A percentile compares a stretch with the other conserved stretches of the same genome.
Evolutionary conservation across 2,888 invertebrate species (phyloP).

Genomic region (Platycnemis pennipes): DNA sequence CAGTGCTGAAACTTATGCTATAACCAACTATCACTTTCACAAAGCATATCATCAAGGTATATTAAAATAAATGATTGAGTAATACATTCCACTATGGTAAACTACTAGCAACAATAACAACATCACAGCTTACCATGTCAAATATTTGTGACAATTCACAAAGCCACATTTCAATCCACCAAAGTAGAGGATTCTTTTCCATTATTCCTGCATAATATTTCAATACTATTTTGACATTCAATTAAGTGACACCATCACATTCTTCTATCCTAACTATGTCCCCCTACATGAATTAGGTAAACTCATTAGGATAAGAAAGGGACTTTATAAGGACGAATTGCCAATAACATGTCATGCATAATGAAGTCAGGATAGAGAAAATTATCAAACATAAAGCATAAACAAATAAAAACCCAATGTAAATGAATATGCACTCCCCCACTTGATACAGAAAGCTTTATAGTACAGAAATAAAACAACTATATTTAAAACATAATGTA

Average conservation of each 20-base stretch:
- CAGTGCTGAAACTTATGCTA: not conserved
- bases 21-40: not conserved
- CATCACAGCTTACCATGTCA: not conserved
- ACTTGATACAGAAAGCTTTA: not conserved
- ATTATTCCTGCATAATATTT: not conserved
- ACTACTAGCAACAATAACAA: constrained; percentile 3
- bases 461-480: not conserved
- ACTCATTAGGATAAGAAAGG: not conserved
- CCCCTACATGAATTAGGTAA: not conserved
- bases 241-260: not conserved
- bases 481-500: not conserved
- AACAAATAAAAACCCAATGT: not conserved
- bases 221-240: constrained; percentile 27
- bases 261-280: not conserved
- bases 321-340: not conserved
- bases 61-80: not conserved
- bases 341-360: not conserved
- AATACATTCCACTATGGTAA: not conserved
- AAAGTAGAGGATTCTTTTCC: not conserved
- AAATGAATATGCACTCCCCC: not conserved
- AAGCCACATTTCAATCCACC: constrained; percentile 24
- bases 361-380: not conserved
- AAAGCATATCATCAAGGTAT: not conserved
- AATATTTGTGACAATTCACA: not conserved
- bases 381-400: not conserved